Evolutionary conservation across 2,113 vertebrate genomes (phyloP).

Genomic region (Carassius carassius): DNA sequence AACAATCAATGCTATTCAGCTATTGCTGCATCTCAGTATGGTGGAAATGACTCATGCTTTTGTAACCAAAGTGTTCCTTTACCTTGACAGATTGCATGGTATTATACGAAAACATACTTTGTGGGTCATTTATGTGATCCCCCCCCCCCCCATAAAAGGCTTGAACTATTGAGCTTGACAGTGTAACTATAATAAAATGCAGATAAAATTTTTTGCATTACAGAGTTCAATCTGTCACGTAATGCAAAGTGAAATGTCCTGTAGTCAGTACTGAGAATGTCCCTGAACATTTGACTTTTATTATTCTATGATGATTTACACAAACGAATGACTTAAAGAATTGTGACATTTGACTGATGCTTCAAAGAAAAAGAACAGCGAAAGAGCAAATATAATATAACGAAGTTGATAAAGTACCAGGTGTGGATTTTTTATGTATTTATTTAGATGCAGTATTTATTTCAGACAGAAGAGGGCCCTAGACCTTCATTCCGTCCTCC

Average conservation of each 20-base stretch:
- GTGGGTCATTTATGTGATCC: background rate
- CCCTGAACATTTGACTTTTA: too few species aligned
- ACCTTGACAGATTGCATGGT: background rate
- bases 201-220: background rate
- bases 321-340: background rate
- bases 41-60: background rate
- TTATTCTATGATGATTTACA: background rate
- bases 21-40: background rate
- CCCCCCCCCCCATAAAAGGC: background rate
- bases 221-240: background rate
- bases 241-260: background rate
- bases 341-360: background rate
- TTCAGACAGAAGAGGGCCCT: constrained; percentile 7
- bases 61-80: background rate
- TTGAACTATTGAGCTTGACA: background rate
- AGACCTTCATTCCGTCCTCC: background rate
- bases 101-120: background rate
- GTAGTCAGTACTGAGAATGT: too few species aligned
- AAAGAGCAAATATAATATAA: background rate
- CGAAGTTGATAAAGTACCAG: background rate
- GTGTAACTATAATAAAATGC: background rate
- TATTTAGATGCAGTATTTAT: background rate
- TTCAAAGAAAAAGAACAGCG: background rate
- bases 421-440: background rate
- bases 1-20: constrained; percentile 9